phyloP scores from a whole-genome alignment of 2,888 invertebrate species.

The Mimas tiliae region DNA sequence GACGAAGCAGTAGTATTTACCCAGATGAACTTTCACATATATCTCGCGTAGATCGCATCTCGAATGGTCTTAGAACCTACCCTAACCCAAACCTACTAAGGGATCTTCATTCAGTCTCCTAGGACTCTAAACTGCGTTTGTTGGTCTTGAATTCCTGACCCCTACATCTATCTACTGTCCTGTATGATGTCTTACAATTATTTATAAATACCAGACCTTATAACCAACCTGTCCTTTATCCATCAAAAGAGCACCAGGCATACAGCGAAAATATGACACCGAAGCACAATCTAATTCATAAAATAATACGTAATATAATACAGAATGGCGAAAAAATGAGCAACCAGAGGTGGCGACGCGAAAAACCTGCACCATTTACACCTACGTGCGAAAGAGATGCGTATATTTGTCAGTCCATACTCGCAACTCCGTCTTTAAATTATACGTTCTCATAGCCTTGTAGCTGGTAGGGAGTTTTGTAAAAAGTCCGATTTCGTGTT shows the following conservation, averaged over 20 bases:
- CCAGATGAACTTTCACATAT: too few relatives aligned
- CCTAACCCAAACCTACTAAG: too few relatives aligned
- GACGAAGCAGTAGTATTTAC: too few relatives aligned
- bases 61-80: too few relatives aligned
- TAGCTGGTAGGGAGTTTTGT: slow-evolving; percentile 49
- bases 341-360: slow-evolving; percentile 66
- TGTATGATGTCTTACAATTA: neutral
- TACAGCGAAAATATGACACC: slow-evolving; percentile 77
- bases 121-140: too few relatives aligned
- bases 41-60: too few relatives aligned
- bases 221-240: slow-evolving; percentile 63
- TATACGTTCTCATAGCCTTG: slow-evolving; percentile 85
- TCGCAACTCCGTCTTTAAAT: slow-evolving; percentile 80
- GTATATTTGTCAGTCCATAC: slow-evolving; percentile 48
- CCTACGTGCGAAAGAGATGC: slow-evolving; percentile 58
- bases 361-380: slow-evolving; percentile 60
- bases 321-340: slow-evolving; percentile 79
- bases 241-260: slow-evolving; percentile 65
- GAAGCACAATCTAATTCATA: slow-evolving; percentile 80
- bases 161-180: neutral
- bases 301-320: slow-evolving; percentile 83
- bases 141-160: neutral
- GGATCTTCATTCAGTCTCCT: too few relatives aligned
- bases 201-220: slow-evolving; percentile 28
- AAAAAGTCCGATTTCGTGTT: slow-evolving; percentile 47